Evolutionary conservation across 2,113 vertebrate genomes (phyloP).

Genomic region (Mystacornis crossleyi): DNA sequence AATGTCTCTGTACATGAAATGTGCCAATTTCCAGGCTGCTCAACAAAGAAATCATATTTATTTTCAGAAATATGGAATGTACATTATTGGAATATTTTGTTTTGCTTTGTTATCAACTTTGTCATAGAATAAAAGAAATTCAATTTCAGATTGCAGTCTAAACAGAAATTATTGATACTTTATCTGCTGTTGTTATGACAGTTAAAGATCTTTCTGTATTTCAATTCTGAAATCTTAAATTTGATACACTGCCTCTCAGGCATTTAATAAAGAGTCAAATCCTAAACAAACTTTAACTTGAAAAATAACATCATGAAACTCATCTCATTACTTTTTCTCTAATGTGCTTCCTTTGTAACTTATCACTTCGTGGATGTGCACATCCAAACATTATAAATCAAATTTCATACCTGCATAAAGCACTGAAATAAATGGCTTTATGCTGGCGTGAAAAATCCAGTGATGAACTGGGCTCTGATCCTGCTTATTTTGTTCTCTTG

Average conservation of each 20-base stretch:
- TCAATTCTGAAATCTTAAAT: slow-evolving; percentile 23
- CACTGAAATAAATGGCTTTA: background rate
- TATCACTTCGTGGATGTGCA: background rate
- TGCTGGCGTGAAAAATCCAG: background rate
- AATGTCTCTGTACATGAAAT: background rate
- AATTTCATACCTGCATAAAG: background rate
- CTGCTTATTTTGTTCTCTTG: slow-evolving; percentile 11
- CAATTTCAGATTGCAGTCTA: slow-evolving; percentile 54
- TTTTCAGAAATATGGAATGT: background rate
- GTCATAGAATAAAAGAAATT: slow-evolving; percentile 43
- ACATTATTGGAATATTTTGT: slow-evolving; percentile 13
- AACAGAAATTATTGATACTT: slow-evolving; percentile 39
- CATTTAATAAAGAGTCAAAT: background rate
- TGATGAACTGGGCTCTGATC: background rate
- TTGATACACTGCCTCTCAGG: slow-evolving; percentile 1
- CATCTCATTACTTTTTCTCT: background rate
- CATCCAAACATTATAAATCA: background rate
- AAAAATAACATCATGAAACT: background rate
- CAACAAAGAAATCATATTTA: slow-evolving; percentile 29
- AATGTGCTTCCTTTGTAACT: background rate
- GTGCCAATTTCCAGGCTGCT: background rate
- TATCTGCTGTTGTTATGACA: slow-evolving; percentile 24
- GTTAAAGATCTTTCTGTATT: background rate
- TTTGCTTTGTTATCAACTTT: slow-evolving; percentile 60
- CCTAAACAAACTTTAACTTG: background rate